Evolutionary conservation across 2,888 invertebrate genomes (phyloP), one percentile per base, ranked within the genome.

Genomic region (Tiliacea aurago): DNA sequence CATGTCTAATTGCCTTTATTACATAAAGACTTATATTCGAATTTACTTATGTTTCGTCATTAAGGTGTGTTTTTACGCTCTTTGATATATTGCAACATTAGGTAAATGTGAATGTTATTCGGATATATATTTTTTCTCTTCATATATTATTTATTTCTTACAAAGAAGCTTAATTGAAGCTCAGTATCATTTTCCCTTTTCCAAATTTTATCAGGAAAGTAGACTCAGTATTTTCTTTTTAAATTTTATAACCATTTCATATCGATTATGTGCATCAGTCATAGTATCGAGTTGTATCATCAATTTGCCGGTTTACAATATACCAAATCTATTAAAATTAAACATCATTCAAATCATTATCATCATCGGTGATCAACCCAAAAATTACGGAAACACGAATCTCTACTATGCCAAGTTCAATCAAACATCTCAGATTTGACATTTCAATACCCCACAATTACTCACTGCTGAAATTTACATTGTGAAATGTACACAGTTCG

Each of bases 381-480:
- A 53, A 69, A 28, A 37, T 45, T 41, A 43, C 33, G 59, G 23
- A 41, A 70, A 55, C 55, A 59, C 6, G 9, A 68, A 59, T 61
- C 43, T 63, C 11, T 15, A 41, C 37, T n/a, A 20, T 10, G 13
- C 37, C 58, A 61, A 81, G 70, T 64, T 71, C 63, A 66, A 81
- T 71, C 47, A 69, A 66, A 56, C 53, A 63, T 62, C 47, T 67
- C 20, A 53, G 47, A 66, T 81, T 69, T 70, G 73, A 78, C 71
- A 74, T 65, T 64, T 72, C 51, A 74, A 70, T 78, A 72, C n/a
- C 45, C 47, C 10, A 63, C 23, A 67, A 81, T 85, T 83, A 77
- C 85, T 83, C 80, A 80, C 49, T 41, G 49, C 61, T 62, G 59
- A 51, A 79, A 72, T 78, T 76, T 67, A 58, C 71, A 73, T 76